Evolutionary conservation across 2,113 vertebrate species (phyloP), one percentile per base, ranked within the genome.

Genomic region (Nibea albiflora): DNA sequence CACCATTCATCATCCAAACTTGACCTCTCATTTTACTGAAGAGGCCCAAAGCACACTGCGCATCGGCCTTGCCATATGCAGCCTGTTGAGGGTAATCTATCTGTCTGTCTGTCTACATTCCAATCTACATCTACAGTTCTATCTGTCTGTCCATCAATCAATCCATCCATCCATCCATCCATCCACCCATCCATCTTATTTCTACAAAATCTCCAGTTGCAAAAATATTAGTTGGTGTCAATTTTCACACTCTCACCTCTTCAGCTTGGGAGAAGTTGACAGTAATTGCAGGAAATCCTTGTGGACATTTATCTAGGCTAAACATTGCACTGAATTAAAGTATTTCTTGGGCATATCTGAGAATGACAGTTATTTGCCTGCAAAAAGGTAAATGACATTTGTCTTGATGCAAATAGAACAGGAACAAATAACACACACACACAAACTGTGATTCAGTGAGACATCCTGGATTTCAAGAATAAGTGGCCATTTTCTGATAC

Each of bases 11-110:
- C 78, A 78, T 73, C 72, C 66, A 80, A 75, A 75, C 54, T 84
- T 82, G 88, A 89, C 78, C 86, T 86, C 77, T 78, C 42, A 71
- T 67, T 78, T 85, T 69, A 57, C 61, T 72, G 69, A 80, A 80
- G 75, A 71, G 78, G 71, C 63, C 68, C 58, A 62, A 66, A 84
- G 67, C 80, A 76, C 54, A 72, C 44, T 46, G 52, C 72, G 68
- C 35, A 60, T 31, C 63, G 44, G 44, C 26, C 56, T 69, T 56
- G 26, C 62, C 22, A n/a, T 52, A 83, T 66, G 1, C 53, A 84
- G 74, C 52, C 20, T 67, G 58, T 52, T 0, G 2, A 74, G 50
- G 17, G 54, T 11, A 62, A n/a, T 69, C 24, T 28, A n/a, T 68
- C 28, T 31, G 28, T 31, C 28, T 35, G 31, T 1, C 35, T 35